Evolutionary conservation across 2,113 vertebrate genomes (phyloP).

Genomic region (Sphaerodactylus townsendi): DNA sequence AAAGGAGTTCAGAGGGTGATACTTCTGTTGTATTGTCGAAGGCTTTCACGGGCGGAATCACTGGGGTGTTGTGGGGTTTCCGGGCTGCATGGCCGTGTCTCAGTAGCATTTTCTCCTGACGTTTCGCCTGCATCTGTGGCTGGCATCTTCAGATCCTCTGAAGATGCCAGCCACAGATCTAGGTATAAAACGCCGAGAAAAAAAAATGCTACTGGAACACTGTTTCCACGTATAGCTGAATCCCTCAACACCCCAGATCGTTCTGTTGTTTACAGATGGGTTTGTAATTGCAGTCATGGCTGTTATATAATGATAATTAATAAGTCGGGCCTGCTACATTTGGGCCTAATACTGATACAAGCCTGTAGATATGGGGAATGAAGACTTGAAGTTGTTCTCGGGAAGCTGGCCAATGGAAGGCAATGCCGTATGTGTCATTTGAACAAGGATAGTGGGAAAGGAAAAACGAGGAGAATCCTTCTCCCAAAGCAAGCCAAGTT

Average conservation of each 20-base stretch:
- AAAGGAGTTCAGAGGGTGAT: background rate
- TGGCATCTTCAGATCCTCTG: no score
- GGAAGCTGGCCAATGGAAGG: conserved; percentile 27
- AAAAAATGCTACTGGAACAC: no score
- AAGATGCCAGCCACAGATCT: no score
- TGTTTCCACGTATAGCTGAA: no score
- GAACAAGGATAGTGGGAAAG: background rate
- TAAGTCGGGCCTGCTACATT: conserved; percentile 40
- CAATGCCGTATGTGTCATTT: background rate
- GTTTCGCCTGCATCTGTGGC: no score
- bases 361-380: conserved; percentile 26
- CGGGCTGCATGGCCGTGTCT: no score
- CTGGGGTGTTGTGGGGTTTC: no score
- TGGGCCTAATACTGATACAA: conserved; percentile 24
- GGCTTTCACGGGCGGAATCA: no score
- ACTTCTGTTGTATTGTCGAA: no score
- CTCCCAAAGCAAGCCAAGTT: conserved; percentile 32
- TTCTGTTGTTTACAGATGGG: conserved; percentile 43
- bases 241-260: no score
- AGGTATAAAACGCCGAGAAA: no score
- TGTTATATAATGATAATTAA: conserved; percentile 51
- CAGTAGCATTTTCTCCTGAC: no score
- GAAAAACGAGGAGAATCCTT: conserved; percentile 18
- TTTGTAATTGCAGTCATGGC: conserved; percentile 53
- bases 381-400: conserved; percentile 49